These are phyloP conservation scores for Hydroisotoma schaefferi DNA, from an alignment of 2,888 invertebrate genomes.

Conservation along the genomic window DNA sequence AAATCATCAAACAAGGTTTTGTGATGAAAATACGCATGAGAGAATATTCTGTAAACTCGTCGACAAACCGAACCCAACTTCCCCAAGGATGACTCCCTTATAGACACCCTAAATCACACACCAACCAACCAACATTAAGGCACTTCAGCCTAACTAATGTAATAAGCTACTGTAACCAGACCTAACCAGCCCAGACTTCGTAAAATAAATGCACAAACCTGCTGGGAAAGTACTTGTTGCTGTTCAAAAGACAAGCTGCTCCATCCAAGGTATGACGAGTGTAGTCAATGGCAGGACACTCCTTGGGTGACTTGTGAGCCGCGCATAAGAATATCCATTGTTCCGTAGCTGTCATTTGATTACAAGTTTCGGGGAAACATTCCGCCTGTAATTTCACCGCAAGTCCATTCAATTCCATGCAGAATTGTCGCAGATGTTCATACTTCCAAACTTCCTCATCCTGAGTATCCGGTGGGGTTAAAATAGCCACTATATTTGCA, in stretches of 20 bases:
- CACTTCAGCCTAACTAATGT: too few species aligned
- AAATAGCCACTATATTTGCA: conserved; percentile 85
- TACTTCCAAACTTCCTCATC: conserved; percentile 99
- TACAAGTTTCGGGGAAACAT: conserved; percentile 94
- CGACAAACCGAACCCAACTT: conserved; percentile 98
- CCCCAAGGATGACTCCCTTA: conserved; percentile 97
- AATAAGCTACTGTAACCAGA: too few species aligned
- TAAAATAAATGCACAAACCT: too few species aligned
- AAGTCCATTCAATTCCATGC: conserved; percentile 98
- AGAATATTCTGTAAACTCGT: conserved; percentile 97
- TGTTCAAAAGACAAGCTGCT: conserved; percentile 96
- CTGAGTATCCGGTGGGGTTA: conserved; percentile 94
- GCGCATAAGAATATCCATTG: conserved; percentile 99
- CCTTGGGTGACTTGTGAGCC: conserved; percentile 99
- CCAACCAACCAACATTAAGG: too few species aligned
- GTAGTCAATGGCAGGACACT: conserved; percentile 99
- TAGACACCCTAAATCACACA: conserved; percentile 90
- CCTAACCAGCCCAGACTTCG: too few species aligned
- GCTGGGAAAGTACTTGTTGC: conserved; percentile 99
- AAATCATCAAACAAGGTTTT: conserved; percentile 94
- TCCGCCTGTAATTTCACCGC: conserved; percentile 93
- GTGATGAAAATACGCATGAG: conserved; percentile 99
- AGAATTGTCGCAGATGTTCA: conserved; percentile 97
- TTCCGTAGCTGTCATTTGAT: conserved; percentile 99
- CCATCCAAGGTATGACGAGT: conserved; percentile 98